phyloP scores from a whole-genome alignment of 1,140 invertebrate genomes.

The Ridgeia piscesae region DNA sequence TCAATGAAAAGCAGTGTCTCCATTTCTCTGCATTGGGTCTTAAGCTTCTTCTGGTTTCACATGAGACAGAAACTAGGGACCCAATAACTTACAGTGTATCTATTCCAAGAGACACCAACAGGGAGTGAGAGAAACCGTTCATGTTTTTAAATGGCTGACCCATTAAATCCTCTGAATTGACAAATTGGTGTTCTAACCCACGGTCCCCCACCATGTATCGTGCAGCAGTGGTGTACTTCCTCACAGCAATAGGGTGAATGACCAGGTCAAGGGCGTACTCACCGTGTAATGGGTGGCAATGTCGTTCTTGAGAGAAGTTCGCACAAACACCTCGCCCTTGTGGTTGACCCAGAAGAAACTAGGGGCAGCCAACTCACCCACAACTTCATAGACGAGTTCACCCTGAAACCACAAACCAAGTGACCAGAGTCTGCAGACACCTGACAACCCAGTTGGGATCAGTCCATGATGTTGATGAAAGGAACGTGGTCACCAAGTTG shows the following conservation, averaged over 20 bases:
- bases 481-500: too few species aligned
- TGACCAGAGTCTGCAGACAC: background rate
- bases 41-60: too few species aligned
- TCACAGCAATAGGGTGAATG: background rate
- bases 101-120: too few species aligned
- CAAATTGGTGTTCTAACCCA: too few species aligned
- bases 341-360: slow-evolving; percentile 26
- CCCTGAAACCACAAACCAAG: slow-evolving; percentile 16
- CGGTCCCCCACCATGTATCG: background rate
- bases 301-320: slow-evolving; percentile 19
- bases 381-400: slow-evolving; percentile 18
- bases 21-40: too few species aligned
- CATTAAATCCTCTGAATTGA: too few species aligned
- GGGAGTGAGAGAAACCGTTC: too few species aligned
- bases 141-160: too few species aligned
- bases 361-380: slow-evolving; percentile 26
- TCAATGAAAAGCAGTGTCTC: too few species aligned
- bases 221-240: background rate
- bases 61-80: too few species aligned
- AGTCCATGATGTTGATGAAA: too few species aligned
- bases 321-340: slow-evolving; percentile 20
- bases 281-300: slow-evolving; percentile 24
- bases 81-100: too few species aligned
- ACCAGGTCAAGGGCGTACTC: background rate
- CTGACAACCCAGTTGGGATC: background rate